Conservation (phyloP, 2,888 invertebrate genomes). For the Morinoia aosen region DNA sequence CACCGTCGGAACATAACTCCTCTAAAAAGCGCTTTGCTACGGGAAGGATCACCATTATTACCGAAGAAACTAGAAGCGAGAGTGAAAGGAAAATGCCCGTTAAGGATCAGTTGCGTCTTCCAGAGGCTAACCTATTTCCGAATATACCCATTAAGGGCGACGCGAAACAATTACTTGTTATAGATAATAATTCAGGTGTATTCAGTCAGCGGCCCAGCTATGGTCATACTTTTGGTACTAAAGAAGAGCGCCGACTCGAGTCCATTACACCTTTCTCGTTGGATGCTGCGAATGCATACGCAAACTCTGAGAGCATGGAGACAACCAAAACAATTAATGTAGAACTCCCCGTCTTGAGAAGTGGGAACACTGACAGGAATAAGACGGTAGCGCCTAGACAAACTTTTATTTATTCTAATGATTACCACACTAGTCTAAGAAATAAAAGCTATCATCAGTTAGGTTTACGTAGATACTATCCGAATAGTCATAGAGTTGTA, state of each 20-base stretch:
- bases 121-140: not conserved
- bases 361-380: not conserved
- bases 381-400: not conserved
- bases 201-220: not conserved
- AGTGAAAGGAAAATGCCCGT: not conserved
- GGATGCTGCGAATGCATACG: not conserved
- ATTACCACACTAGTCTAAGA: not conserved
- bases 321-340: too few species aligned
- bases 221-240: not conserved
- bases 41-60: not conserved
- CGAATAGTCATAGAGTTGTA: not conserved
- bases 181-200: not conserved
- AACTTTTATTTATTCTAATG: not conserved
- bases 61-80: not conserved
- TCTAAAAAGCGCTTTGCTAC: not conserved
- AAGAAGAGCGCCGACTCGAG: not conserved
- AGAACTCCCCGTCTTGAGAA: too few species aligned
- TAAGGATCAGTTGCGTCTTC: not conserved
- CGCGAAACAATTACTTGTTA: not conserved
- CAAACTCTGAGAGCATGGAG: not conserved
- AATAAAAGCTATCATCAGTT: not conserved
- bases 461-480: not conserved
- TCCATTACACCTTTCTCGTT: not conserved
- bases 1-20: not conserved
- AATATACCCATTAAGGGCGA: not conserved